phyloP scores from a whole-genome alignment of 2,797 vertebrate genomes.

The Eospalax fontanierii region DNA sequence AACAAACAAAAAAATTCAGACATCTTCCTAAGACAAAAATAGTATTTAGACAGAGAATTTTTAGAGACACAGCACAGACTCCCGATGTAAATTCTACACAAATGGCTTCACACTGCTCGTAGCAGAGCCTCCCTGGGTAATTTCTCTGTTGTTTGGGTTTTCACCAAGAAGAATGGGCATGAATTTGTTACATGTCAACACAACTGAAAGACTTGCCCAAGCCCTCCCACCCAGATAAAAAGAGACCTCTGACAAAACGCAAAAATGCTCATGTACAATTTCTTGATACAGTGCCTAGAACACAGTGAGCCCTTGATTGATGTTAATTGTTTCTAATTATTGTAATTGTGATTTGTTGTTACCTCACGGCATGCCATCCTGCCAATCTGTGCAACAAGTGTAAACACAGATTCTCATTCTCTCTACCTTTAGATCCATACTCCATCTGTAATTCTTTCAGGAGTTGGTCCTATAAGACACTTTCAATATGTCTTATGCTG shows the following conservation, averaged over 20 bases:
- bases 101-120: not conserved
- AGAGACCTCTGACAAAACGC: not conserved
- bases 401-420: conserved; percentile 19
- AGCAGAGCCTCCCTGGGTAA: not conserved
- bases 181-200: not conserved
- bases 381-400: not conserved
- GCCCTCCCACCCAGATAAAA: conserved; percentile 39
- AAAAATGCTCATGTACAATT: not conserved
- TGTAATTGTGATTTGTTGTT: conserved; percentile 28
- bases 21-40: conserved; percentile 14
- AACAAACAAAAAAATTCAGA: not conserved
- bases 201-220: conserved; percentile 46
- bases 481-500: conserved; percentile 4
- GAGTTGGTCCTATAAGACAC: not conserved
- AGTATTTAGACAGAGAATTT: conserved; percentile 9
- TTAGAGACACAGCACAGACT: not conserved
- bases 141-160: not conserved
- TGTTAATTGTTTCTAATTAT: conserved; percentile 33
- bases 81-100: not conserved
- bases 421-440: not conserved
- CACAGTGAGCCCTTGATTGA: not conserved
- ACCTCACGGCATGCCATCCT: not conserved
- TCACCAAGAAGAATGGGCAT: conserved; percentile 13
- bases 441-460: not conserved
- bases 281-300: not conserved